Evolutionary conservation across 2,888 invertebrate species (phyloP).

Genomic region (Melitaea athalia): DNA sequence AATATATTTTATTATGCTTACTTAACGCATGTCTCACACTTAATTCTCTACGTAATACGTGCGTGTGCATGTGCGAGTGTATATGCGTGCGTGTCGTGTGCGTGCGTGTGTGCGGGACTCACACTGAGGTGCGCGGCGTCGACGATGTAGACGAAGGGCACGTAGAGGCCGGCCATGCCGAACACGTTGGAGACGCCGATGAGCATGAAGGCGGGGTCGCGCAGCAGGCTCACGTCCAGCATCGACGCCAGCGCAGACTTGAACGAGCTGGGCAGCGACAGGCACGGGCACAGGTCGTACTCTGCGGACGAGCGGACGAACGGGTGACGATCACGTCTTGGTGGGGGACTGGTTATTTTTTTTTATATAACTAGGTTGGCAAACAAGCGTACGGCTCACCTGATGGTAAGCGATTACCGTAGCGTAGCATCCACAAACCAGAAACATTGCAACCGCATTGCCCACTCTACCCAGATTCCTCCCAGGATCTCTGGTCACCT

Average conservation of each 20-base stretch:
- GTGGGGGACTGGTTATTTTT: too few species aligned
- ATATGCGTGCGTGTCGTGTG: not conserved
- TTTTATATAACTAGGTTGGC: too few species aligned
- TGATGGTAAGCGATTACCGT: too few species aligned
- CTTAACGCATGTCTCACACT: too few species aligned
- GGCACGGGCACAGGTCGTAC: constrained; percentile 91
- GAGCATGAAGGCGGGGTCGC: constrained; percentile 94
- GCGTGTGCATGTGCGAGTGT: not conserved
- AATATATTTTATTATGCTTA: too few species aligned
- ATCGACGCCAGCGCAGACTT: constrained; percentile 92
- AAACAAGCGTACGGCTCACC: too few species aligned
- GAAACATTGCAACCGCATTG: too few species aligned
- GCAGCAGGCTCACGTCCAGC: constrained; percentile 94
- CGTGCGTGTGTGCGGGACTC: constrained; percentile 54
- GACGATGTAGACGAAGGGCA: constrained; percentile 97
- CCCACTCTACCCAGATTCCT: too few species aligned
- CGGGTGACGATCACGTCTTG: too few species aligned
- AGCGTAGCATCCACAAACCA: too few species aligned
- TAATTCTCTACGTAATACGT: too few species aligned
- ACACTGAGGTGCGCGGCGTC: constrained; percentile 89
- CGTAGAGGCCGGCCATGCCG: constrained; percentile 98
- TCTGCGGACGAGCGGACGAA: constrained; percentile 78
- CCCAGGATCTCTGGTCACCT: too few species aligned
- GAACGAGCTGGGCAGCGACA: constrained; percentile 89
- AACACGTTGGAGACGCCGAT: constrained; percentile 97